Conservation (phyloP, 2,797 vertebrate genomes). For the Chromis chromis region DNA sequence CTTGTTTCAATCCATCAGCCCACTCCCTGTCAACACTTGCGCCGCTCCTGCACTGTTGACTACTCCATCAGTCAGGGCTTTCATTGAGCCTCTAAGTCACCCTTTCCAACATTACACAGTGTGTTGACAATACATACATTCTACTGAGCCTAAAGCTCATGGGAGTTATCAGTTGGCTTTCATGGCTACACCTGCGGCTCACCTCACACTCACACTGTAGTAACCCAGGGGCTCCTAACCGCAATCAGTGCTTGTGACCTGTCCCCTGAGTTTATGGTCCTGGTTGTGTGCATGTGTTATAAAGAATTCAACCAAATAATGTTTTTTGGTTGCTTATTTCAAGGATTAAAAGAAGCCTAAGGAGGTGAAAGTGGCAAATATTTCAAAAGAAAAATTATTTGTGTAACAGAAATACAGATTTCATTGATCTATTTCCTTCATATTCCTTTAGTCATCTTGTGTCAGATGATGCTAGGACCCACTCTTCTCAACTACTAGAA, state of each 20-base stretch:
- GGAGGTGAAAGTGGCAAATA: background rate
- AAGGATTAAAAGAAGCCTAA: background rate
- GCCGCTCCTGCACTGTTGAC: background rate
- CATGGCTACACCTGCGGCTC: constrained; percentile 10
- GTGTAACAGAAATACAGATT: too few relatives aligned
- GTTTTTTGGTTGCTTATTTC: background rate
- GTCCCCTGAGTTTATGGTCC: background rate
- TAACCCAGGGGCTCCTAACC: background rate
- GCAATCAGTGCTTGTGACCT: background rate
- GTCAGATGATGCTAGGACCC: background rate
- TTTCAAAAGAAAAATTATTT: background rate
- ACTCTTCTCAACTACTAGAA: background rate
- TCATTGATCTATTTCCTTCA: background rate
- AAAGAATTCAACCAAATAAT: background rate
- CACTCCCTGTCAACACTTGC: constrained; percentile 28
- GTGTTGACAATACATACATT: constrained; percentile 29
- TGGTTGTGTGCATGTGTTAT: background rate
- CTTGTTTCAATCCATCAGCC: background rate
- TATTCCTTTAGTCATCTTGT: constrained; percentile 1
- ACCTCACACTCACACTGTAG: constrained; percentile 2
- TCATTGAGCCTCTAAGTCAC: constrained; percentile 30
- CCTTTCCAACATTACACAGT: constrained; percentile 30
- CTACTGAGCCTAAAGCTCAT: constrained; percentile 7
- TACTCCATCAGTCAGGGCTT: constrained; percentile 31
- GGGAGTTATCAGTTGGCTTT: constrained; percentile 1